These are phyloP conservation scores for Hesperophylax magnus DNA, from an alignment of 1,140 invertebrate species.

Conservation along the genomic window DNA sequence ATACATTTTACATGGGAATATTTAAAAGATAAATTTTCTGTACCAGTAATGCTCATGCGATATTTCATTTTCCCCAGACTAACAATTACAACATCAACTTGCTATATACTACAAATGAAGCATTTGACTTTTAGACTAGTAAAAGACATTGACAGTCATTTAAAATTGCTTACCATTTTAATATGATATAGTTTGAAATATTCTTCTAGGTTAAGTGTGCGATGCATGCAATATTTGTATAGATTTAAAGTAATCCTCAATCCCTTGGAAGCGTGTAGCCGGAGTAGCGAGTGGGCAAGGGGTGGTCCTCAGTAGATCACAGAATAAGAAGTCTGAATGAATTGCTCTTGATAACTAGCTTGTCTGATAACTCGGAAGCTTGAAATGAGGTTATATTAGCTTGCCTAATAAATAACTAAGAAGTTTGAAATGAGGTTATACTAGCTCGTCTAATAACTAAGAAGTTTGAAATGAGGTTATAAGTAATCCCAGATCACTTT, in stretches of 20 bases:
- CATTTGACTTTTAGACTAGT: conserved; percentile 21
- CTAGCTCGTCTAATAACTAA: conserved; percentile 48
- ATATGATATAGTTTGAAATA: conserved; percentile 16
- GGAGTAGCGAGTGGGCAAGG: conserved; percentile 16
- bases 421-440: conserved; percentile 37
- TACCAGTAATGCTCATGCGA: neutral
- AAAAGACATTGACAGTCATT: conserved; percentile 1
- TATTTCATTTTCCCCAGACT: neutral
- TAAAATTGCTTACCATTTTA: conserved; percentile 25
- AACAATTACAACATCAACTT: neutral
- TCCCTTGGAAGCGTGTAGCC: conserved; percentile 1
- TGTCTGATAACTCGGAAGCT: conserved; percentile 44
- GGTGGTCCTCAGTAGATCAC: neutral
- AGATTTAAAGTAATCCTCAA: conserved; percentile 48
- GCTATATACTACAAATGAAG: neutral
- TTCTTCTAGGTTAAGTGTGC: conserved; percentile 15
- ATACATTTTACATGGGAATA: neutral
- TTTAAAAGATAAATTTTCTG: neutral
- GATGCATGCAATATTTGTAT: conserved; percentile 38
- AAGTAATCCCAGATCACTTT: conserved; percentile 52
- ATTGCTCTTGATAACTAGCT: conserved; percentile 51
- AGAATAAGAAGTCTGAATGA: conserved; percentile 51
- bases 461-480: conserved; percentile 44
- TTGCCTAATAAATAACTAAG: conserved; percentile 50
- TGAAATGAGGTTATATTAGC: conserved; percentile 43